phyloP scores from a whole-genome alignment of 2,113 vertebrate genomes.

The Falco punctatus region DNA sequence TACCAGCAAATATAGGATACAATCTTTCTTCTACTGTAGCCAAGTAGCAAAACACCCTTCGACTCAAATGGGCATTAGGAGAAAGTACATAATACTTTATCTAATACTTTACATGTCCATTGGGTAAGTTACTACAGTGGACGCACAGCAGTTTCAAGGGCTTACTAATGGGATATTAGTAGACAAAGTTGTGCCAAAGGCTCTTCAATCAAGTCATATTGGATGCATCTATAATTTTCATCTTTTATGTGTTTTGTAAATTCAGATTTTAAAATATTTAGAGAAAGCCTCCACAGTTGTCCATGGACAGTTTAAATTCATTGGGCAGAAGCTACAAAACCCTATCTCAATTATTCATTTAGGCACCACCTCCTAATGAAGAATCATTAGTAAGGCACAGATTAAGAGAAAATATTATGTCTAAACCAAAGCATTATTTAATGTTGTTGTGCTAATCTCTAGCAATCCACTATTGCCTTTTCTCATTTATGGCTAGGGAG shows the following conservation, averaged over 20 bases:
- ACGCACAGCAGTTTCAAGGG: neutral
- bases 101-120: neutral
- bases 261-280: neutral
- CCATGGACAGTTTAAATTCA: neutral
- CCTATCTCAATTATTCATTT: neutral
- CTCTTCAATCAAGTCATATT: neutral
- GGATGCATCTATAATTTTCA: neutral
- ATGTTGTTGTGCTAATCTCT: neutral
- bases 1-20: neutral
- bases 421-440: neutral
- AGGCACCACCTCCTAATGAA: neutral
- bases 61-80: neutral
- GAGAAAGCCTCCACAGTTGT: neutral
- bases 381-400: neutral
- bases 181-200: neutral
- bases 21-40: neutral
- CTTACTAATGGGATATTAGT: neutral
- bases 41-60: neutral
- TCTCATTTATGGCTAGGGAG: conserved; percentile 3
- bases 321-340: neutral
- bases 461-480: neutral
- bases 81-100: neutral
- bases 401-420: neutral
- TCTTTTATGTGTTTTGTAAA: neutral
- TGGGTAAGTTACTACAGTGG: neutral